Conservation (phyloP, 2,797 vertebrate species). For the Lepilemur ruficaudatus region DNA sequence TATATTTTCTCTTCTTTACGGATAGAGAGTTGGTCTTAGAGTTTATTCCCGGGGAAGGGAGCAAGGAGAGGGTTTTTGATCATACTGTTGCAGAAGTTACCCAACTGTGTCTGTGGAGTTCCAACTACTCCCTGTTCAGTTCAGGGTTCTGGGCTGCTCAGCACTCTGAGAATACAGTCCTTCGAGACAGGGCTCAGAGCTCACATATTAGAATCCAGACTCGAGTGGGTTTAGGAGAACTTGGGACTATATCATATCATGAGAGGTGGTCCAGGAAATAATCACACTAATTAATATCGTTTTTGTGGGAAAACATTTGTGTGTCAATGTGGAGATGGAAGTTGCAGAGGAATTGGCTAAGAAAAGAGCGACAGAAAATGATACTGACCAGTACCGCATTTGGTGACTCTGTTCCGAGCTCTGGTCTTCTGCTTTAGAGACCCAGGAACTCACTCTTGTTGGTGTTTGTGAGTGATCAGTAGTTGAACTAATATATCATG, state of each 20-base stretch:
- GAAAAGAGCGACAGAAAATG: neutral
- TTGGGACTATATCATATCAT: neutral
- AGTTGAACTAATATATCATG: neutral
- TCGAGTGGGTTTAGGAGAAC: neutral
- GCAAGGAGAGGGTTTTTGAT: neutral
- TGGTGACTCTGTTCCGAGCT: neutral
- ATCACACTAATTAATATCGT: neutral
- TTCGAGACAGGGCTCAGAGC: neutral
- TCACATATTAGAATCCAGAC: neutral
- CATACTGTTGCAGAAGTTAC: neutral
- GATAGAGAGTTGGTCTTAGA: neutral
- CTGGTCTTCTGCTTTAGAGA: neutral
- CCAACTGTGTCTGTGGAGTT: neutral
- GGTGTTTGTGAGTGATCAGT: neutral
- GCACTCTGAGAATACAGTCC: neutral
- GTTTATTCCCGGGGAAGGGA: neutral
- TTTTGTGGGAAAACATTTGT: neutral
- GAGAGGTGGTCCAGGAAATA: neutral
- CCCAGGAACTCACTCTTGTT: neutral
- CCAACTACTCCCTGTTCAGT: neutral
- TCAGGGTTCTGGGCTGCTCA: neutral
- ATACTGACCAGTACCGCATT: neutral
- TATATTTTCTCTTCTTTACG: neutral
- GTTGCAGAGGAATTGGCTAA: neutral
- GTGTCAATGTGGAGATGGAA: neutral